Evolutionary conservation across 2,888 invertebrate species (phyloP).

Genomic region (Amphiduros pacificus): DNA sequence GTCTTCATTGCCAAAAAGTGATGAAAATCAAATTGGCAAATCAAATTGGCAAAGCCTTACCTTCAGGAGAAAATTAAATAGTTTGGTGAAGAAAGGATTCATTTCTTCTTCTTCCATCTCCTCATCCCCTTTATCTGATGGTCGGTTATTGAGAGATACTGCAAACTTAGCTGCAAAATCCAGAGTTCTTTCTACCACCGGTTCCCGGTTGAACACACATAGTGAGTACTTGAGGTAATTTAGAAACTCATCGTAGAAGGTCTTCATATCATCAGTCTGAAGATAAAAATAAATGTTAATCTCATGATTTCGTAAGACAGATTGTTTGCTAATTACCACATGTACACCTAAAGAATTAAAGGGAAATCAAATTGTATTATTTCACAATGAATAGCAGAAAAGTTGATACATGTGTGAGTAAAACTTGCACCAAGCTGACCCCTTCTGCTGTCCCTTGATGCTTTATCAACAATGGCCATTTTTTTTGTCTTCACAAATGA

Average conservation of each 20-base stretch:
- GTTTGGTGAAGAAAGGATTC: constrained; percentile 64
- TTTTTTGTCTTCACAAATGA: too few relatives aligned
- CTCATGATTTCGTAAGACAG: background rate
- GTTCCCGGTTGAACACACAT: constrained; percentile 70
- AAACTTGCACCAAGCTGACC: too few relatives aligned
- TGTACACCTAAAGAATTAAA: too few relatives aligned
- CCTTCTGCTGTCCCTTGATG: too few relatives aligned
- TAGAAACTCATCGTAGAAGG: constrained; percentile 70
- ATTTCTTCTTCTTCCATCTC: constrained; percentile 58
- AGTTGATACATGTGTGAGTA: too few relatives aligned
- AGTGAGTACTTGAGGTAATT: constrained; percentile 70
- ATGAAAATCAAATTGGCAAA: too few relatives aligned
- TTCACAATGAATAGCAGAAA: background rate
- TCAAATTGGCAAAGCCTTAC: constrained; percentile 45
- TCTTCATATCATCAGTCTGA: constrained; percentile 65
- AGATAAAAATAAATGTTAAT: constrained; percentile 32
- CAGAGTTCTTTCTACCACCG: constrained; percentile 71
- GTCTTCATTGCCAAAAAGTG: too few relatives aligned
- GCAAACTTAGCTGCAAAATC: constrained; percentile 75
- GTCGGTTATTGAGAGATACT: constrained; percentile 61
- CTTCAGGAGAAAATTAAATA: constrained; percentile 63
- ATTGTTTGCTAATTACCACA: background rate
- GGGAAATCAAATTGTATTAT: background rate
- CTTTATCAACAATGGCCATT: too few relatives aligned
- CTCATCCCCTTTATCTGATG: constrained; percentile 40